These are phyloP conservation scores for Psittacula derbiana DNA, from an alignment of 2,797 vertebrate genomes.

Conservation along the genomic window DNA sequence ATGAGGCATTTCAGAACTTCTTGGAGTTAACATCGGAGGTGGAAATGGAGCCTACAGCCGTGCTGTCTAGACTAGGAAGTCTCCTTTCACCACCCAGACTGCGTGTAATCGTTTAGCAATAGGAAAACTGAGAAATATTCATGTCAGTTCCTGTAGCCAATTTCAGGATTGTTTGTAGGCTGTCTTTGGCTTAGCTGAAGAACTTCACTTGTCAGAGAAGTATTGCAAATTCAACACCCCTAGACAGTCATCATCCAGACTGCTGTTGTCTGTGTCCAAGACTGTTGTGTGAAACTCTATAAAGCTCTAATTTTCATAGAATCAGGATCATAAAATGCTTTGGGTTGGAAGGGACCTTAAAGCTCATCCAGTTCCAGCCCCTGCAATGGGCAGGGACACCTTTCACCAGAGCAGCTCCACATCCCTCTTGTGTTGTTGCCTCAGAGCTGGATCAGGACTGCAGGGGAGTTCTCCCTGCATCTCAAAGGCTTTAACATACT, in stretches of 20 bases:
- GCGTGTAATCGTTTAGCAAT: neutral
- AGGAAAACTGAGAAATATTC: slow-evolving; percentile 46
- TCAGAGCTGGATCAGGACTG: neutral
- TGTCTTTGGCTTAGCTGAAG: slow-evolving; percentile 37
- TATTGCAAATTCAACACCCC: neutral
- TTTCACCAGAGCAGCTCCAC: neutral
- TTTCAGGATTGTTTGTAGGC: slow-evolving; percentile 46
- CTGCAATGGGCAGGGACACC: neutral
- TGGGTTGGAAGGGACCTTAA: neutral
- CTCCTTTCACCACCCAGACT: neutral
- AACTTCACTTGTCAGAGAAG: slow-evolving; percentile 29
- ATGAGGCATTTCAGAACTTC: neutral
- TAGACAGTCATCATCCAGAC: neutral
- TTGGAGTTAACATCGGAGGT: neutral
- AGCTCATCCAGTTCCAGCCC: neutral
- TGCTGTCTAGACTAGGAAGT: slow-evolving; percentile 30
- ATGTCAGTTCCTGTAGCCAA: slow-evolving; percentile 19
- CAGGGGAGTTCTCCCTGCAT: neutral
- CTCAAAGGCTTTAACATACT: neutral
- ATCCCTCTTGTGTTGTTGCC: neutral
- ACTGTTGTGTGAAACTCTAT: neutral
- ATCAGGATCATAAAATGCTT: neutral
- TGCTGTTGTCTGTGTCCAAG: neutral
- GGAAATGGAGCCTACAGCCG: neutral
- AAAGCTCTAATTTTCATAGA: neutral